Evolutionary conservation across 2,888 invertebrate genomes (phyloP), one percentile per base, ranked within the genome.

Genomic region (Eulithis prunata): DNA sequence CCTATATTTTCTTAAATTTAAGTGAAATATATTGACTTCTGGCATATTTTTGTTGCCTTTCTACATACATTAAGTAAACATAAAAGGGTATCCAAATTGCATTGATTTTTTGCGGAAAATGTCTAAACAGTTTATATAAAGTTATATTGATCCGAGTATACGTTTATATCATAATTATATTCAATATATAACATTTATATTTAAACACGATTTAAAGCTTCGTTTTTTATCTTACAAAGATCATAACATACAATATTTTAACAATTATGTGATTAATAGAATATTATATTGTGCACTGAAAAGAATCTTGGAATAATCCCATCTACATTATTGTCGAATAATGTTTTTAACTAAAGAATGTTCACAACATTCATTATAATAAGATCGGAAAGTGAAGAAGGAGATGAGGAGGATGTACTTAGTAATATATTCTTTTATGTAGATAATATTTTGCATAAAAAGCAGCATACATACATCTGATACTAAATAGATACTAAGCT

Each of bases 201-300:
- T 81, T 88, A 85, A 85, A 87, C 79, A 87, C 90, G 90, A 91
- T 89, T 91, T 91, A 91, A 91, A 91, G 91, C 91, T 91, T 90
- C 78, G 77, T 85, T 90, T 89, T 21, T 71, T 82, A 84, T 84
- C 86, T 89, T 90, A 91, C 73, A 85, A 85, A 80, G 80, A 80
- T 74, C 81, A 71, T 77, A 76, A 80, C 73, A 76, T 65, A 83
- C 76, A 68, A 68, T 68, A 81, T 78, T 75, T 70, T 75, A 72
- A 69, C 68, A 69, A 69, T 64, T 64, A 57, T 57, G 63, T 67
- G 68, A 51, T 54, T 57, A 13, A 67, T 61, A 64, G 8, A 38
- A 68, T 64, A 62, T 58, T 57, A 64, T 61, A 66, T 63, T 62
- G 68, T 71, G 70, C 70, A 68, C 62, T 65, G 68, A 69, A 66